Evolutionary conservation across 2,113 vertebrate species (phyloP), one percentile per base, ranked within the genome.

Genomic region (Coregonus clupeaformis): DNA sequence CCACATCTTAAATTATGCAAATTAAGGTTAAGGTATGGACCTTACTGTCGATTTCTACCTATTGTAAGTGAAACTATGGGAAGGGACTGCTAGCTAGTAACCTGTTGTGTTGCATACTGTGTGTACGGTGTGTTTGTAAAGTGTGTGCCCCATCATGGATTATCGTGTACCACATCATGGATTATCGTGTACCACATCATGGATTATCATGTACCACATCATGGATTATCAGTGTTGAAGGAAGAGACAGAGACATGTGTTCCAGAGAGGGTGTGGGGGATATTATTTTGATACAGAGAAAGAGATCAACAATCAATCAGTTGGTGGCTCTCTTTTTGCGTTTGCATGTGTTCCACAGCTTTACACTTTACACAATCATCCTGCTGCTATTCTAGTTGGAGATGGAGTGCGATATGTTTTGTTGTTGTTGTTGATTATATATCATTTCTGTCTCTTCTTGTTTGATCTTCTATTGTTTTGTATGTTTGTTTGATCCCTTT

Each of bases 371-470:
- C 52, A 45, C 29, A 45, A 29, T 66, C 64, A 32, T 25, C 6
- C 29, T 27, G 25, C 78, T 80, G 74, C 74, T 84, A 55, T 74
- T 66, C 25, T 62, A 45, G 70, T 77, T 73, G 66, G 57, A 80
- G 52, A 55, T 55, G 12, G 52, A 20, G 16, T n/a, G n/a, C n/a
- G n/a, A n/a, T n/a, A 18, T 27, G 27, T 27, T 27, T 42, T 42
- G 64, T 76, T 59, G 68, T 84, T 25, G 45, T 52, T 52, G 1
- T 52, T 52, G 49, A 52, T 4, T 32, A 72, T 80, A 70, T 62
- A 45, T 11, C 24, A 72, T 16, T n/a, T 68, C 4, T 42, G 36
- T 42, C 30, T 68, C 18, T 4, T 42, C 42, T 52, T 0, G 36
- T 42, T 42, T 42, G 36, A 11, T 42, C 36, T 42, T 42, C 36